Evolutionary conservation across 2,113 vertebrate genomes (phyloP), one percentile per base, ranked within the genome.

Genomic region (Microcebus griseorufus): DNA sequence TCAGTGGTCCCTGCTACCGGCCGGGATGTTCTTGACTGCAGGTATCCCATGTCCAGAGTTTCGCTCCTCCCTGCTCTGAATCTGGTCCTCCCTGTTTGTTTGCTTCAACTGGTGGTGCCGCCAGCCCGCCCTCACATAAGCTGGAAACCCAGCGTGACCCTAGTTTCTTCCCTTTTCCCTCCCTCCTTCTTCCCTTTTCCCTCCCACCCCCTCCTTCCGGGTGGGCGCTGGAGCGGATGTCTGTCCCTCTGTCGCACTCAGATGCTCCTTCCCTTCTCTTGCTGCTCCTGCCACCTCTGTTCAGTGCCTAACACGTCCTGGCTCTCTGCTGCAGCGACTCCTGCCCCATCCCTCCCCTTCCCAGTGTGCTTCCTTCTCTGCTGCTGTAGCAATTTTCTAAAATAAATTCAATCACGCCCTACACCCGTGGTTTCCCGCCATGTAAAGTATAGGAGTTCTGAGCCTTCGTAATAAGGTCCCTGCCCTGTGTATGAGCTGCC

Each of bases 241-340:
- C 29, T n/a, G 23, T 12, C 27, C 8, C 2, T 45, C 5, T 18
- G 32, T 5, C 12, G 37, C 53, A 65, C 6, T 51, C 16, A 22
- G 23, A 7, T 48, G 58, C 8, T 16, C 6, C 78, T 45, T 20
- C 53, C 58, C 48, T n/a, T 9, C 17, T 75, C 78, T 9, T 1
- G 0, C 32, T 29, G 58, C 51, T 48, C 53, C 87, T 27, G 20
- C 29, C 2, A 11, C 48, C n/a, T n/a, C 2, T 2, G 12, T 48
- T 69, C 45, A 12, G 8, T 4, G 16, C 20, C 37, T 3, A 3
- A 34, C 32, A 11, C 23, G 25, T 34, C 64, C 9, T 0, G 2
- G 45, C 22, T 70, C 64, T 92, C 45, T 58, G 51, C 58, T 3
- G 13, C n/a, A 20, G 39, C 1, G 29, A 32, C 45, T 7, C 55